A percentile compares a stretch with the other conserved stretches of the same genome.
phyloP scores from a whole-genome alignment of 2,888 invertebrate genomes.

The Prosopocoilus inquinatus region DNA sequence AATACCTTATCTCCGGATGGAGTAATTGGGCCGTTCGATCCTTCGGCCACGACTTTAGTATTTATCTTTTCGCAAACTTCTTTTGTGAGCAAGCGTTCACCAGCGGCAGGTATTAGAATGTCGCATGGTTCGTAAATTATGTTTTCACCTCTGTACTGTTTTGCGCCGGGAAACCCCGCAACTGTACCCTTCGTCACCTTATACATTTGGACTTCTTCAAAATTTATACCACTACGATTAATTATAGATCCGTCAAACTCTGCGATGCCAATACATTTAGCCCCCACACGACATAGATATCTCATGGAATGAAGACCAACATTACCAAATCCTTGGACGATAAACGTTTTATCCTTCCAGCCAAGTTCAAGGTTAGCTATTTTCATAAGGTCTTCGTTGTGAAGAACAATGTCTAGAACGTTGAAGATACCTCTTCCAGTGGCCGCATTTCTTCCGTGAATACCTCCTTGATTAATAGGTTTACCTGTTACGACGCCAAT shows the following conservation, averaged over 20 bases:
- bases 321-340: constrained; percentile 80
- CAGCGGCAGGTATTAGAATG: constrained; percentile 91
- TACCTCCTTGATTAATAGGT: constrained; percentile 83
- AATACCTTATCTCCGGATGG: constrained; percentile 79
- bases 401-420: constrained; percentile 68
- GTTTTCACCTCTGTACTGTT: constrained; percentile 49
- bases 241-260: constrained; percentile 65
- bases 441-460: constrained; percentile 80
- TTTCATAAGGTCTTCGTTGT: constrained; percentile 71
- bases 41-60: constrained; percentile 86
- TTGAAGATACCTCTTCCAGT: constrained; percentile 79
- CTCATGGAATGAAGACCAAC: constrained; percentile 73
- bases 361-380: constrained; percentile 62
- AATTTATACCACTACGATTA: constrained; percentile 69
- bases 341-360: constrained; percentile 72
- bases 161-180: constrained; percentile 85
- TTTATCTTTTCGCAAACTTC: constrained; percentile 83
- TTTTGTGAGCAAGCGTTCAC: constrained; percentile 85
- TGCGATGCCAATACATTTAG: constrained; percentile 68
- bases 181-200: constrained; percentile 82
- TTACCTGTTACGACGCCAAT: constrained; percentile 86
- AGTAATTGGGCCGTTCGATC: constrained; percentile 89
- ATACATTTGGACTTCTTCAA: constrained; percentile 74
- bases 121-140: constrained; percentile 88
- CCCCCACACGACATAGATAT: constrained; percentile 67